A percentile compares a stretch with the other conserved stretches of the same genome.
Conservation (phyloP, 2,888 invertebrate genomes). For the Parelbella ahira region DNA sequence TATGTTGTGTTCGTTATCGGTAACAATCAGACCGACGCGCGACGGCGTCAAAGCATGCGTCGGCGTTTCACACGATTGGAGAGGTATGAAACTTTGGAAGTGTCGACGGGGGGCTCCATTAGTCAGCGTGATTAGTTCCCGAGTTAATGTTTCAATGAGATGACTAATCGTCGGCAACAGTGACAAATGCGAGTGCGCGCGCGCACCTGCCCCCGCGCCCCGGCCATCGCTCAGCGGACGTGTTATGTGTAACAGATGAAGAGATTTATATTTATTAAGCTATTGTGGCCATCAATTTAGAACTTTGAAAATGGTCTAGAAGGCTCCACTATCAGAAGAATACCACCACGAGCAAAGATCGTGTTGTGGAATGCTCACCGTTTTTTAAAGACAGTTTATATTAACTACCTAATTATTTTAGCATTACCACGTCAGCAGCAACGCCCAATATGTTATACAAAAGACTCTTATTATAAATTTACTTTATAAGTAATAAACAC, state of each 20-base stretch:
- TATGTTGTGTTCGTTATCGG: constrained; percentile 40
- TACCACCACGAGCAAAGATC: too few relatives aligned
- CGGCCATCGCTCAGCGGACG: constrained; percentile 66
- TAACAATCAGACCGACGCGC: constrained; percentile 43
- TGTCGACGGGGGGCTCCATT: constrained; percentile 79
- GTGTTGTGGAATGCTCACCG: too few relatives aligned
- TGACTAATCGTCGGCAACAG: constrained; percentile 77
- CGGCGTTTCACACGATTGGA: constrained; percentile 35
- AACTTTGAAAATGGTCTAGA: too few relatives aligned
- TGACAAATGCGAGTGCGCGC: constrained; percentile 76
- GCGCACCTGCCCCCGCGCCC: constrained; percentile 68
- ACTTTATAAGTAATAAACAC: too few relatives aligned
- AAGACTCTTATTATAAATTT: too few relatives aligned
- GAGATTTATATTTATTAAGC: constrained; percentile 75
- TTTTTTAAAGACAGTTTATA: too few relatives aligned
- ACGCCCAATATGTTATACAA: too few relatives aligned
- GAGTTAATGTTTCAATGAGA: constrained; percentile 79
- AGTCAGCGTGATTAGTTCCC: constrained; percentile 78
- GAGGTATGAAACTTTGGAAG: constrained; percentile 70
- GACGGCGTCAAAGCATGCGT: constrained; percentile 42
- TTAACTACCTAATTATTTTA: too few relatives aligned
- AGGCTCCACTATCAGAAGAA: too few relatives aligned
- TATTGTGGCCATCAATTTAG: constrained; percentile 56
- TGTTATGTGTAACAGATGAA: constrained; percentile 65
- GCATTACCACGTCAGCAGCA: too few relatives aligned